phyloP scores from a whole-genome alignment of 1,140 invertebrate species.

The Gryllus bimaculatus region DNA sequence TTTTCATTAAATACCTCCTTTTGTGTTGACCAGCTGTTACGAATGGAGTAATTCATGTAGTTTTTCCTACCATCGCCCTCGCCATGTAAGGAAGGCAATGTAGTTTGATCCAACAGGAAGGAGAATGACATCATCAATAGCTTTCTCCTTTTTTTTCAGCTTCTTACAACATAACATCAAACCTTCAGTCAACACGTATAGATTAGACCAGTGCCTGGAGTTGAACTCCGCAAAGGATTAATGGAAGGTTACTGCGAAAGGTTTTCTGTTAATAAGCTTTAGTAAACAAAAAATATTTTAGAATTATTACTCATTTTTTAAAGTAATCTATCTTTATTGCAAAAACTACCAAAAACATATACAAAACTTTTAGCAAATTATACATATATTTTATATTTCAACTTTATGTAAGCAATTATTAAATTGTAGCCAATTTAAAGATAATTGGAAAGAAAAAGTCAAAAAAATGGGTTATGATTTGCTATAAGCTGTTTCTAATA shows the following conservation, averaged over 20 bases:
- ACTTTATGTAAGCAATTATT: no score
- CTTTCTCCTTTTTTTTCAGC: not conserved
- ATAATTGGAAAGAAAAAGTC: no score
- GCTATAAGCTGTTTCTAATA: no score
- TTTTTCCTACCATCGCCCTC: not conserved
- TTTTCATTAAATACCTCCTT: not conserved
- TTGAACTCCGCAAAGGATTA: not conserved
- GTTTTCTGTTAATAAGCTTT: no score
- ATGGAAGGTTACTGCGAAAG: not conserved
- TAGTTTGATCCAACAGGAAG: not conserved
- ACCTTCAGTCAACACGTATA: not conserved
- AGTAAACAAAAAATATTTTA: no score
- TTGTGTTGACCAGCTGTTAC: not conserved
- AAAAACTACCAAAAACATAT: no score
- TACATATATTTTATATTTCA: no score
- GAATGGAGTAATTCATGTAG: not conserved
- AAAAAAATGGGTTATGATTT: no score
- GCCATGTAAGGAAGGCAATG: not conserved
- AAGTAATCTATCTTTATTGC: no score
- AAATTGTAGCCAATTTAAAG: no score
- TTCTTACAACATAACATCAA: not conserved
- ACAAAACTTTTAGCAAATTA: no score
- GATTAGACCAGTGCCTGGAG: not conserved
- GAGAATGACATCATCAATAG: not conserved
- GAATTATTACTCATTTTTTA: no score